phyloP scores from a whole-genome alignment of 1,140 invertebrate genomes.

The fruit fly (Drosophila melanogaster) region DNA sequence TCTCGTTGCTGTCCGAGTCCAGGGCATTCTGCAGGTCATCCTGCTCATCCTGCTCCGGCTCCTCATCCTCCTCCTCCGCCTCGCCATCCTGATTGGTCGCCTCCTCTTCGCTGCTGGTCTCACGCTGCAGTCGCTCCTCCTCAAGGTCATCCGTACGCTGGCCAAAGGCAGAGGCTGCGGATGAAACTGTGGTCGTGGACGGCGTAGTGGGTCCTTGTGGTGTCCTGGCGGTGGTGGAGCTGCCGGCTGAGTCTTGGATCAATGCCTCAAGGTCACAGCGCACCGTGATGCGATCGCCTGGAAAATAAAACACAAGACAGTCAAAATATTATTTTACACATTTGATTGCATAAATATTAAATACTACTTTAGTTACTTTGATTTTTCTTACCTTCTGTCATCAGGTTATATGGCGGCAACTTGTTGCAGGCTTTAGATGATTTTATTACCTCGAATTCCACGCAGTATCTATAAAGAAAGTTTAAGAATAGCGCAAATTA shows the following conservation, averaged over 20 bases:
- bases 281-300: slow-evolving; percentile 90
- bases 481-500: not conserved
- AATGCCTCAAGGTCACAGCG: slow-evolving; percentile 91
- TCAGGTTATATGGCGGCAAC: slow-evolving; percentile 88
- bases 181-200: slow-evolving; percentile 14
- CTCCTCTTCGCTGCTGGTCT: slow-evolving; percentile 31
- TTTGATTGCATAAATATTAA: too few relatives aligned
- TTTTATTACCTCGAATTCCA: slow-evolving; percentile 92
- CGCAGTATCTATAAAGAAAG: slow-evolving; percentile 89
- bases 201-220: slow-evolving; percentile 17
- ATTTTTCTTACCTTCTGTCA: slow-evolving; percentile 88
- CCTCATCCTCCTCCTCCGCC: slow-evolving; percentile 28
- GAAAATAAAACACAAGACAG: not conserved
- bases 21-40: slow-evolving; percentile 68
- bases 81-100: slow-evolving; percentile 13
- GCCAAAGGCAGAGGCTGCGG: not conserved
- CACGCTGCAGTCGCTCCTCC: slow-evolving; percentile 25
- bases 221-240: slow-evolving; percentile 13
- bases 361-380: too few relatives aligned
- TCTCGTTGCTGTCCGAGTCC: slow-evolving; percentile 57
- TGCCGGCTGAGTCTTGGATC: slow-evolving; percentile 85
- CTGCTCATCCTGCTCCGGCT: slow-evolving; percentile 45
- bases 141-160: slow-evolving; percentile 9
- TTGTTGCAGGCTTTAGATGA: slow-evolving; percentile 92
- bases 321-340: too few relatives aligned